These are phyloP conservation scores for Nothura maculosa DNA, from an alignment of 2,797 vertebrate species.

Conservation along the genomic window DNA sequence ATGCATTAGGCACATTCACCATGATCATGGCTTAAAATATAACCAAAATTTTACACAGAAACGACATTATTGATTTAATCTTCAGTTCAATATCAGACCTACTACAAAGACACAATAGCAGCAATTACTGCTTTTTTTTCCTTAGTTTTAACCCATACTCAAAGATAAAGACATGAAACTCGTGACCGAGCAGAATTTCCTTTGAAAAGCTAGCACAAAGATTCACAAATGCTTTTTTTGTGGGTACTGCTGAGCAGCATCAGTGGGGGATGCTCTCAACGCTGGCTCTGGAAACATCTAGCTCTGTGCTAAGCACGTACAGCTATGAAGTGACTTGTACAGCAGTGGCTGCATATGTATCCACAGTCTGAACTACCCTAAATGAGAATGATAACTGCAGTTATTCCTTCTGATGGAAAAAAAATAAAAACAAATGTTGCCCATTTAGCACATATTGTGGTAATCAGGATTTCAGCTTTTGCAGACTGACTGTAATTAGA, in stretches of 20 bases:
- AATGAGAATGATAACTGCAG: constrained; percentile 29
- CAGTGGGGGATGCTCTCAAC: not conserved
- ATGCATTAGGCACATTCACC: not conserved
- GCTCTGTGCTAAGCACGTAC: not conserved
- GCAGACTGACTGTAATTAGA: constrained; percentile 63
- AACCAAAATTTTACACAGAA: constrained; percentile 45
- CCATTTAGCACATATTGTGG: constrained; percentile 16
- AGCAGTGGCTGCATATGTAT: not conserved
- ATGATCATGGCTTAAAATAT: constrained; percentile 19
- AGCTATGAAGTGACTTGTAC: not conserved
- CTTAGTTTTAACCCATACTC: not conserved
- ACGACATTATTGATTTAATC: constrained; percentile 60
- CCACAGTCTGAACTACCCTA: not conserved
- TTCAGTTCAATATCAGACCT: constrained; percentile 56
- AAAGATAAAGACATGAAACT: constrained; percentile 17
- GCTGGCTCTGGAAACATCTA: constrained; percentile 2
- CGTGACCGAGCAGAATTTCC: not conserved
- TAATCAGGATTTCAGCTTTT: constrained; percentile 49
- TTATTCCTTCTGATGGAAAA: constrained; percentile 13
- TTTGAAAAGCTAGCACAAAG: not conserved
- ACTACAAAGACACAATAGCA: constrained; percentile 21
- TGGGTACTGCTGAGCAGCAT: not conserved
- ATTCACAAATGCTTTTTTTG: not conserved
- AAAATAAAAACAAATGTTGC: constrained; percentile 37
- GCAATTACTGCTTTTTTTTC: not conserved